Conservation (phyloP, 2,888 invertebrate species). For the Patella caerulea region DNA sequence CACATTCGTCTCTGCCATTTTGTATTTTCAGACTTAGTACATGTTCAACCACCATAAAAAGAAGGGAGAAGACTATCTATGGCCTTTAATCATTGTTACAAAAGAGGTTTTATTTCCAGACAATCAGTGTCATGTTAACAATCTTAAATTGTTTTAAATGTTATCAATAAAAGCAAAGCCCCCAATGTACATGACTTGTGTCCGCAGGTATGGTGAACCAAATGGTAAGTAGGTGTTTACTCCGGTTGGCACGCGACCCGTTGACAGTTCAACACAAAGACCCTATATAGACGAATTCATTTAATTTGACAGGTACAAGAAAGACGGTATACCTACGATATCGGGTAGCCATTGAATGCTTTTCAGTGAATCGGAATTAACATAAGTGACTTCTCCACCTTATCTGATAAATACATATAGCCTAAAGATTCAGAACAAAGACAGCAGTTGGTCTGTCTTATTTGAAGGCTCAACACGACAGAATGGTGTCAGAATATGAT, state of each 20-base stretch:
- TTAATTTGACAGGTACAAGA: conserved; percentile 8
- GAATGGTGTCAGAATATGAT: too few species aligned
- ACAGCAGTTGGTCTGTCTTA: too few species aligned
- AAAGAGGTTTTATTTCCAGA: not conserved
- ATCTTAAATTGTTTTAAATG: not conserved
- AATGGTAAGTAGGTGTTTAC: not conserved
- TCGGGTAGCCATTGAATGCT: not conserved
- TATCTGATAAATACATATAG: too few species aligned
- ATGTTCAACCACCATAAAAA: too few species aligned
- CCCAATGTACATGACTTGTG: not conserved
- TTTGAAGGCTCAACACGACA: too few species aligned
- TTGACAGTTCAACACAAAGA: conserved; percentile 6
- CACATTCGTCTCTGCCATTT: too few species aligned
- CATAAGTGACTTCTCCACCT: too few species aligned
- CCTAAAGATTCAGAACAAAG: too few species aligned
- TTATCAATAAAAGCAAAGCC: not conserved
- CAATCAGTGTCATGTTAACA: conserved; percentile 9
- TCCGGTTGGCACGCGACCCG: conserved; percentile 3
- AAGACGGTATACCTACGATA: not conserved
- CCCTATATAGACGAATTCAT: conserved; percentile 1
- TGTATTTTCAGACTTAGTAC: too few species aligned
- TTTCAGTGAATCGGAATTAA: too few species aligned
- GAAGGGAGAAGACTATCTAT: too few species aligned
- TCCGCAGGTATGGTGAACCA: not conserved
- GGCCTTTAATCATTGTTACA: not conserved